Conservation (phyloP, 1,140 invertebrate species). For the Lepeophtheirus salmonis region DNA sequence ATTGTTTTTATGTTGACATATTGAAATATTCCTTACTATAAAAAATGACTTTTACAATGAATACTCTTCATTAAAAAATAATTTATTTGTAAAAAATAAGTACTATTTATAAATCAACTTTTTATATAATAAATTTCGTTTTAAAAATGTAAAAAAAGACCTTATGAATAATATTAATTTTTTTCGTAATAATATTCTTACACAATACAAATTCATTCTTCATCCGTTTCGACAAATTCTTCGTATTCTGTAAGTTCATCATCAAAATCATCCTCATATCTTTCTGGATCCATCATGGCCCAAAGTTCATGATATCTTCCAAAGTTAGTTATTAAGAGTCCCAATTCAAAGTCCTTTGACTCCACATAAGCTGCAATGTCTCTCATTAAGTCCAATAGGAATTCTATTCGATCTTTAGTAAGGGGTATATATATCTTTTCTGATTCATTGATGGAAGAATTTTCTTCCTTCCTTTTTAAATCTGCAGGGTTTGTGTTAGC, state of each 20-base stretch:
- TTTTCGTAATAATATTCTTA: too few species aligned
- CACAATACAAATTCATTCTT: too few species aligned
- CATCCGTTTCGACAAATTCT: neutral
- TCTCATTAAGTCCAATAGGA: slow-evolving; percentile 15
- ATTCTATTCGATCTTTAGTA: slow-evolving; percentile 1
- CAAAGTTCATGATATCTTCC: slow-evolving; percentile 17
- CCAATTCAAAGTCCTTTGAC: slow-evolving; percentile 18
- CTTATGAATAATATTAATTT: too few species aligned
- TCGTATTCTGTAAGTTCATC: slow-evolving; percentile 2
- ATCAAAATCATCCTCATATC: slow-evolving; percentile 3
- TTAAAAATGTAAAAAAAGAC: too few species aligned
- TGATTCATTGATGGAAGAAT: neutral
- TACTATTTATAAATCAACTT: too few species aligned
- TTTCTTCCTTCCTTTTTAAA: neutral
- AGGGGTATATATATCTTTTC: slow-evolving; percentile 1
- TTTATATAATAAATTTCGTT: too few species aligned
- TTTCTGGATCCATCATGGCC: slow-evolving; percentile 7
- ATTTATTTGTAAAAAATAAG: too few species aligned
- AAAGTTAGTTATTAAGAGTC: slow-evolving; percentile 14
- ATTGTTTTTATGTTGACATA: too few species aligned
- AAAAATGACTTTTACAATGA: too few species aligned
- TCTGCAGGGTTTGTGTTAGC: slow-evolving; percentile 9
- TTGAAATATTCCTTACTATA: too few species aligned
- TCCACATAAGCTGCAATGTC: slow-evolving; percentile 15
- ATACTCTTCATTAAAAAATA: too few species aligned